Evolutionary conservation across 2,888 invertebrate genomes (phyloP).

Genomic region (Sialis fuliginosa): DNA sequence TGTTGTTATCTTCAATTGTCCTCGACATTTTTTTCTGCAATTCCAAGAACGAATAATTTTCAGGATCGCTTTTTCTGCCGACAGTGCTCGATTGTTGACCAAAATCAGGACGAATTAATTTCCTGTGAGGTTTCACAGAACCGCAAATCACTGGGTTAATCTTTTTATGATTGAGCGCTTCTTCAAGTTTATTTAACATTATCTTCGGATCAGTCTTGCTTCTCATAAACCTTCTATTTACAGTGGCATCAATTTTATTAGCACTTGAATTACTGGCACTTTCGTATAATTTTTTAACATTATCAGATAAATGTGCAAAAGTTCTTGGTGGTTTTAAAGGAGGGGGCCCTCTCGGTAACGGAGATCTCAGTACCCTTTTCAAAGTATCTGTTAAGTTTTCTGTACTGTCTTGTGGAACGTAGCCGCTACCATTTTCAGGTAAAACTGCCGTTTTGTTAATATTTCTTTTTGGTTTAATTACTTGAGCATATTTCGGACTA

Average conservation of each 20-base stretch:
- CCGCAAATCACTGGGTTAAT: constrained; percentile 9
- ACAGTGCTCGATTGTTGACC: no score
- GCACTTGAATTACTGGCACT: neutral
- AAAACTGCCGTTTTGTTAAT: constrained; percentile 2
- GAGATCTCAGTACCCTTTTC: constrained; percentile 45
- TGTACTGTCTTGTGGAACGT: constrained; percentile 7
- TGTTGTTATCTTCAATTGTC: neutral
- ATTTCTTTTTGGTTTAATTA: constrained; percentile 4
- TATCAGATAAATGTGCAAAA: constrained; percentile 26
- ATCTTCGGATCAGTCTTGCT: constrained; percentile 34
- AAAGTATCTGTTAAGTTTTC: constrained; percentile 34
- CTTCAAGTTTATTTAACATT: constrained; percentile 46
- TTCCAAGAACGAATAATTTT: neutral
- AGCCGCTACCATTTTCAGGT: neutral
- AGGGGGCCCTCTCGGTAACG: constrained; percentile 49
- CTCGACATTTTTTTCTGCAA: neutral
- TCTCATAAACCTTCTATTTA: constrained; percentile 10
- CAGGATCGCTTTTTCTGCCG: neutral
- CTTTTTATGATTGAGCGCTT: constrained; percentile 21
- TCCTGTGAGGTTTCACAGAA: no score
- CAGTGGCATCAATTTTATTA: neutral
- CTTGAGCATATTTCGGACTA: constrained; percentile 5
- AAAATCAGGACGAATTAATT: no score
- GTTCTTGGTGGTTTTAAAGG: constrained; percentile 60
- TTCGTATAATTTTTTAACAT: neutral